These are phyloP conservation scores for Typhlichthys eigenmanni DNA, from an alignment of 2,797 vertebrate species.

Conservation along the genomic window DNA sequence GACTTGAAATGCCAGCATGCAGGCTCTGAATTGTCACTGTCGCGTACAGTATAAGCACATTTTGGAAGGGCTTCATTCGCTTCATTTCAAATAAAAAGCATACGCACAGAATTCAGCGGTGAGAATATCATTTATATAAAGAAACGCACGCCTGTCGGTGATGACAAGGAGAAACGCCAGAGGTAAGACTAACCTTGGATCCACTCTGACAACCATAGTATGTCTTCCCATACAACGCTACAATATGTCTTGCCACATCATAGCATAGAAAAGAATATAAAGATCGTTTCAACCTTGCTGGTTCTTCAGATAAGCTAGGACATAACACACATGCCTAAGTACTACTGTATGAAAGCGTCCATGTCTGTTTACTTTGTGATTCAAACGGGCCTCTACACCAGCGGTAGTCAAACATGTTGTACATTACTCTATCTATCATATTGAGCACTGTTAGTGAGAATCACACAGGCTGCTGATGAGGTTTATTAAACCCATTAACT, in stretches of 20 bases:
- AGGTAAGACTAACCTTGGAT: conserved; percentile 31
- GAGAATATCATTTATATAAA: conserved; percentile 22
- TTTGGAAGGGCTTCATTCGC: conserved; percentile 10
- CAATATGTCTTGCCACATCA: conserved; percentile 15
- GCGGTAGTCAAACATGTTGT: conserved; percentile 20
- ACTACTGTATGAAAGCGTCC: not conserved
- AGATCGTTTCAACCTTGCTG: not conserved
- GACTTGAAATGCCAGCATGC: not conserved
- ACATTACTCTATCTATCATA: not conserved
- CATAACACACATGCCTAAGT: not conserved
- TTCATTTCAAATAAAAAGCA: conserved; percentile 17
- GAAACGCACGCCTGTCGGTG: conserved; percentile 28
- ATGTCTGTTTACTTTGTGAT: not conserved
- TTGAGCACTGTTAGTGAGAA: conserved; percentile 11
- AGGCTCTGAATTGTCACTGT: not conserved
- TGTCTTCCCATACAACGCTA: conserved; percentile 25
- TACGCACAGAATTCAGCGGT: conserved; percentile 11
- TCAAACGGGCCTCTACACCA: not conserved
- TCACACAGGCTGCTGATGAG: conserved; percentile 9
- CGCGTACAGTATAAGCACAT: not conserved
- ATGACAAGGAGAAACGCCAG: conserved; percentile 38
- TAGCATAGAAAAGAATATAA: not conserved
- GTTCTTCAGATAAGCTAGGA: not conserved
- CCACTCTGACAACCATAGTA: conserved; percentile 42
- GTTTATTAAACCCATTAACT: conserved; percentile 36